A percentile compares a stretch with the other conserved stretches of the same genome.
phyloP scores from a whole-genome alignment of 2,888 invertebrate species.

The Nemotelus pantherinus region DNA sequence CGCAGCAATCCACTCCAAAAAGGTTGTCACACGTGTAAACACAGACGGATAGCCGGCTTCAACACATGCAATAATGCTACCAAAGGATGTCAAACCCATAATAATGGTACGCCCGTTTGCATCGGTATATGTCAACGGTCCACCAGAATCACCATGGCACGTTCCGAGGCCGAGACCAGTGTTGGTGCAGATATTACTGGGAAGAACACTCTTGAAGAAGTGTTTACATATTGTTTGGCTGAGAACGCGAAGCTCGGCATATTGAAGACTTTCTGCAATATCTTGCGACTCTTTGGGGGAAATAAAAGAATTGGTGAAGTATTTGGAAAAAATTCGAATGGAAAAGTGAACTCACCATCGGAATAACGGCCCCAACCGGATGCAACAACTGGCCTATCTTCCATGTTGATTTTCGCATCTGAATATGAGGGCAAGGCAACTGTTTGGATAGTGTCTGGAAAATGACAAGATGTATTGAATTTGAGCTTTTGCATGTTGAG shows the following conservation, averaged over 20 bases:
- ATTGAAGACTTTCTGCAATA: constrained; percentile 58
- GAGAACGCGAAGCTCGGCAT: constrained; percentile 62
- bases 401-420: constrained; percentile 58
- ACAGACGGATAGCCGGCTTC: constrained; percentile 11
- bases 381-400: constrained; percentile 54
- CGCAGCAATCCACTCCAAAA: constrained; percentile 22
- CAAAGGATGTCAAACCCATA: constrained; percentile 60
- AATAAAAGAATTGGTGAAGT: background rate
- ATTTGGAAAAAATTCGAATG: background rate
- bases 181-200: constrained; percentile 53
- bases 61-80: constrained; percentile 56
- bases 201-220: constrained; percentile 45
- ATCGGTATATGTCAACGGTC: constrained; percentile 56
- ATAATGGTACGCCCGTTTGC: constrained; percentile 43
- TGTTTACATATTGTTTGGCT: constrained; percentile 59
- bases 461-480: background rate
- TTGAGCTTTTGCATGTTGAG: no score
- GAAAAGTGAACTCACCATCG: constrained; percentile 52
- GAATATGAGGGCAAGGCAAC: constrained; percentile 61
- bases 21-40: constrained; percentile 16
- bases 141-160: constrained; percentile 62
- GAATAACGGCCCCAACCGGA: constrained; percentile 59
- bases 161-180: constrained; percentile 55
- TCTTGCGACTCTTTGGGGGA: constrained; percentile 37
- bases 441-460: constrained; percentile 62